A percentile compares a stretch with the other conserved stretches of the same genome.
phyloP scores from a whole-genome alignment of 92 coral and sea anemone species.

The Zoanthus solanderi region DNA sequence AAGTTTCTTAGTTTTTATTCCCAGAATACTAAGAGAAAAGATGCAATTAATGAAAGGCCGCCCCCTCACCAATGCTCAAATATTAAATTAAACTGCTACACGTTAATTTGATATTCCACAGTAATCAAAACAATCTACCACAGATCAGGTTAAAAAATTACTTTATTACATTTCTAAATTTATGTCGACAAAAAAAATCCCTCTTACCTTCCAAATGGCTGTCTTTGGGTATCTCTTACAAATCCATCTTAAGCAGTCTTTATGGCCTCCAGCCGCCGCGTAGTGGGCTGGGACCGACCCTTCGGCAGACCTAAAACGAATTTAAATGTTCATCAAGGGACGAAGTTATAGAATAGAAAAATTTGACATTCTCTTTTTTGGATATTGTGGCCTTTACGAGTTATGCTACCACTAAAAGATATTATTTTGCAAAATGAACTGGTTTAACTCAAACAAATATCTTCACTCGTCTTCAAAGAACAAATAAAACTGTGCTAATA shows the following conservation, averaged over 20 bases:
- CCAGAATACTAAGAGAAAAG: not conserved
- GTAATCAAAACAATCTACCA: not conserved
- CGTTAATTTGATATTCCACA: not conserved
- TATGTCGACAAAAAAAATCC: not conserved
- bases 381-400: too few species aligned
- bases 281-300: constrained; percentile 91
- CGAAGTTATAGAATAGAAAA: not conserved
- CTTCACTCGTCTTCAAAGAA: too few species aligned
- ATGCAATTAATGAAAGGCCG: not conserved
- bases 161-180: not conserved
- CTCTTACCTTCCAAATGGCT: constrained; percentile 64
- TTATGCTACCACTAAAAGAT: too few species aligned
- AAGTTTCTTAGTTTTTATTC: too few species aligned
- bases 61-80: not conserved
- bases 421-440: too few species aligned
- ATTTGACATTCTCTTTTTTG: not conserved
- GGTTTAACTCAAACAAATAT: too few species aligned
- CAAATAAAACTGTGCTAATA: too few species aligned
- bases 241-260: constrained; percentile 83
- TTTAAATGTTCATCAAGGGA: not conserved
- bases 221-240: constrained; percentile 74
- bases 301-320: constrained; percentile 75
- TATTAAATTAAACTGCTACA: not conserved
- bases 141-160: not conserved
- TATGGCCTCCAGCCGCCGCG: constrained; percentile 91